A percentile compares a stretch with the other conserved stretches of the same genome.
Evolutionary conservation across 2,797 vertebrate species (phyloP).

Genomic region (Morus bassanus): DNA sequence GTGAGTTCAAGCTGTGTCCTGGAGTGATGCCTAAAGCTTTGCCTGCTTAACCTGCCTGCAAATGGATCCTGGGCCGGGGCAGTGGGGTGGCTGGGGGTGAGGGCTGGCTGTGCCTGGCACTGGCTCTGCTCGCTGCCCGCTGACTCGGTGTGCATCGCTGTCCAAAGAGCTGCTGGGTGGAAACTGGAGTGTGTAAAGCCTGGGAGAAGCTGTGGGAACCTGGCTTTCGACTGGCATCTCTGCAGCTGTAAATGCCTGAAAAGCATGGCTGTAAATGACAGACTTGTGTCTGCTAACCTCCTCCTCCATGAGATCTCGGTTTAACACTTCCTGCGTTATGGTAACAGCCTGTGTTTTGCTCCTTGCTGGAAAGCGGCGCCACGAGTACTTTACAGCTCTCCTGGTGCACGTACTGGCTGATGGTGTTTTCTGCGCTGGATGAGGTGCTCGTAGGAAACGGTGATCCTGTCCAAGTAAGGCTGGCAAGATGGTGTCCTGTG

Average conservation of each 20-base stretch:
- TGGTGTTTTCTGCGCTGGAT: not conserved
- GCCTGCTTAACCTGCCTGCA: not conserved
- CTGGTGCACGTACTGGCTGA: rapidly evolving
- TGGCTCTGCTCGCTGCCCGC: not conserved
- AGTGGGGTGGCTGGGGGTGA: too few relatives aligned
- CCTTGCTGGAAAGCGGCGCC: not conserved
- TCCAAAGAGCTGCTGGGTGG: not conserved
- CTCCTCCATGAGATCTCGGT: not conserved
- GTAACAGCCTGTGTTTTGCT: not conserved
- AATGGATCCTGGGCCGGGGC: rapidly evolving
- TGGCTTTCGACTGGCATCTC: not conserved
- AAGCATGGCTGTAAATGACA: not conserved
- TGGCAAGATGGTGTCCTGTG: not conserved
- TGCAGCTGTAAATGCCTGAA: not conserved
- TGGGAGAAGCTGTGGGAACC: not conserved
- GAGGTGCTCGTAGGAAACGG: not conserved
- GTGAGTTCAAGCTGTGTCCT: not conserved
- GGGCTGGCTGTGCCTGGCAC: not conserved
- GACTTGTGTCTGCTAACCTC: not conserved
- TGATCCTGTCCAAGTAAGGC: not conserved
- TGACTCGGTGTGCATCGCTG: not conserved
- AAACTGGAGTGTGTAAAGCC: not conserved
- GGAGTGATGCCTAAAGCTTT: not conserved
- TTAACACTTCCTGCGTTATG: not conserved
- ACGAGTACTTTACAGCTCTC: not conserved